A percentile compares a stretch with the other conserved stretches of the same genome.
These are phyloP conservation scores for Meliscaeva auricollis DNA, from an alignment of 2,888 invertebrate genomes.

Conservation along the genomic window DNA sequence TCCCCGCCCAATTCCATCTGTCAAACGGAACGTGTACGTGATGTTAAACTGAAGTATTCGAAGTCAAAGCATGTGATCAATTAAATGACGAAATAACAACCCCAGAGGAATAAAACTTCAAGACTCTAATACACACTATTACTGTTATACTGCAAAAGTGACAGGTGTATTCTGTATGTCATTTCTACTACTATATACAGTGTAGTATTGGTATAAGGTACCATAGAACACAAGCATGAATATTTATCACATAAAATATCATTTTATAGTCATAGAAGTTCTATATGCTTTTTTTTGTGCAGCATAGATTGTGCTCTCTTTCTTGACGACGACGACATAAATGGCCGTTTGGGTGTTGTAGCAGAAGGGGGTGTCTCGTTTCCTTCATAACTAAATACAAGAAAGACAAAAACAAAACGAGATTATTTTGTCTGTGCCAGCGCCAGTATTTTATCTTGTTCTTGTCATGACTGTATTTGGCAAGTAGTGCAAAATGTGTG, in stretches of 20 bases:
- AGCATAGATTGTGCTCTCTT: slow-evolving; percentile 23
- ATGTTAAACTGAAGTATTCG: not conserved
- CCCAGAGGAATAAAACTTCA: slow-evolving; percentile 27
- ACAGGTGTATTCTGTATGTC: slow-evolving; percentile 56
- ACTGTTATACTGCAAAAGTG: slow-evolving; percentile 16
- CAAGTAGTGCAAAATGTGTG: slow-evolving; percentile 57
- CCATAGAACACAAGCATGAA: slow-evolving; percentile 23
- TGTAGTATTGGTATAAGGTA: not conserved
- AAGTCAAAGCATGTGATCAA: slow-evolving; percentile 65
- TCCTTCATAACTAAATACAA: slow-evolving; percentile 36
- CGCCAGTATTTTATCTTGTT: slow-evolving; percentile 71
- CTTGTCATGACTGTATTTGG: slow-evolving; percentile 67
- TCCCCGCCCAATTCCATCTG: not conserved
- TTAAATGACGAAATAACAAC: slow-evolving; percentile 54
- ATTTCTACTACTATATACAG: not conserved
- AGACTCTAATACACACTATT: slow-evolving; percentile 4
- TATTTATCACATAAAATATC: slow-evolving; percentile 21
- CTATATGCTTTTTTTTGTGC: not conserved
- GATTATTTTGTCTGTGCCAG: slow-evolving; percentile 63
- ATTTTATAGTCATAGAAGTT: slow-evolving; percentile 4
- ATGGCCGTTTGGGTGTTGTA: slow-evolving; percentile 38
- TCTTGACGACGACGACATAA: slow-evolving; percentile 48
- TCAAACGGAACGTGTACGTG: slow-evolving; percentile 20
- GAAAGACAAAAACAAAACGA: slow-evolving; percentile 23
- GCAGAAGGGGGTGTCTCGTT: slow-evolving; percentile 48